Base-by-base conservation (phyloP, 2,113 vertebrate species). In the Poeciliopsis turrubarensis region DNA sequence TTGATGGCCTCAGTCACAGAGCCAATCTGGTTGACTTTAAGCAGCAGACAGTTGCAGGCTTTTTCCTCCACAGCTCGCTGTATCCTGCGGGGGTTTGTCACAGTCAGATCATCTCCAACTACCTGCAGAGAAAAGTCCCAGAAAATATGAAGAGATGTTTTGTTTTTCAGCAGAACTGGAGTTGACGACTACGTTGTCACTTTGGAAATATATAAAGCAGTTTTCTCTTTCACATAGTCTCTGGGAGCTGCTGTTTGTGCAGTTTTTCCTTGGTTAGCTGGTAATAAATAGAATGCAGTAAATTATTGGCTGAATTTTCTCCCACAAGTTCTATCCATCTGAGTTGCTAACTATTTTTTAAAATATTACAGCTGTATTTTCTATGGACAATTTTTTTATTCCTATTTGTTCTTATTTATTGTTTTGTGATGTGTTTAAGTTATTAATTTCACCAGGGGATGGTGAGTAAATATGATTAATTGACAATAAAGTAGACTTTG, bases 11-110 rank as follows among this genome's bases (percentile, higher is more conserved):
- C 96, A 0, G 96, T 97, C 82, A 97, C 95, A 0, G 97, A 97
- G 74, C 97, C 97, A 0, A 97, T 98, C 92, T 98, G 97, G 90
- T 97, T 98, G 92, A 97, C 96, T 91, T 97, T 97, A 68, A 98
- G 96, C 84, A 97, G 93, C 70, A 98, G 92, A 69, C 97, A 97
- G 90, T 98, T 98, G 92, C 97, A 98, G 87, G 96, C 95, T 87
- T 96, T 96, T 60, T 98, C 96, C 73, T 97, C 96, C 70, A 97
- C 94, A 0, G 97, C 97, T 73, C 94, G 90, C 76, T 98, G 95
- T 0, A 98, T 97, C 78, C 96, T 95, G 82, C 95, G 95, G 2
- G 96, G 96, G 90, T 97, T 98, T 57, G 96, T 98, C 85, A 98
- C 97, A 0, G 97, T 98, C 91, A 98, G 90, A 79, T 97, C 96